A percentile compares a stretch with the other conserved stretches of the same genome.
Conservation (phyloP, 2,888 invertebrate genomes). For the Tipula unca region DNA sequence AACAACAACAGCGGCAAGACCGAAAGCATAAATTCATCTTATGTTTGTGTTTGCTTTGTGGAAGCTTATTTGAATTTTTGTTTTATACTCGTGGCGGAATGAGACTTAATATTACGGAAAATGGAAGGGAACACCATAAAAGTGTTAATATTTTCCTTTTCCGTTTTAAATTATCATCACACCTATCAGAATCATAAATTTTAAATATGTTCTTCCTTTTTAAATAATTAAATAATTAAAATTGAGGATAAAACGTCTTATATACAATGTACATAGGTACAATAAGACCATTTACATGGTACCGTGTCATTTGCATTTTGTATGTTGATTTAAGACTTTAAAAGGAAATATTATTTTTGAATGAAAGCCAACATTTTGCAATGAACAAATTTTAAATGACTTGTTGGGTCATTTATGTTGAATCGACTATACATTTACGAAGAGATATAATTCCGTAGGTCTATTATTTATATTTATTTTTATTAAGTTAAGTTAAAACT, state of each 20-base stretch:
- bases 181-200: neutral
- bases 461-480: too few species aligned
- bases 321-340: neutral
- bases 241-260: neutral
- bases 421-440: too few species aligned
- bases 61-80: neutral
- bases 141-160: neutral
- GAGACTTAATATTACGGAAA: neutral
- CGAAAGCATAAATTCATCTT: neutral
- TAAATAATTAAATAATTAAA: neutral
- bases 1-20: neutral
- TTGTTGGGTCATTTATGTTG: too few species aligned
- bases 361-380: neutral
- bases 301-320: neutral
- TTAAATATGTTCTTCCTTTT: neutral
- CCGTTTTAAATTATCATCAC: neutral
- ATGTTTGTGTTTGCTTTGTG: neutral
- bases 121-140: neutral
- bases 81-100: neutral
- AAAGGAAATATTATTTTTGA: neutral
- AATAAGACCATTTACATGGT: neutral
- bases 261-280: neutral
- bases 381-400: neutral
- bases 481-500: too few species aligned
- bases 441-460: too few species aligned